Evolutionary conservation across 2,113 vertebrate species (phyloP), one percentile per base, ranked within the genome.

Genomic region (Ramphastos sulfuratus): DNA sequence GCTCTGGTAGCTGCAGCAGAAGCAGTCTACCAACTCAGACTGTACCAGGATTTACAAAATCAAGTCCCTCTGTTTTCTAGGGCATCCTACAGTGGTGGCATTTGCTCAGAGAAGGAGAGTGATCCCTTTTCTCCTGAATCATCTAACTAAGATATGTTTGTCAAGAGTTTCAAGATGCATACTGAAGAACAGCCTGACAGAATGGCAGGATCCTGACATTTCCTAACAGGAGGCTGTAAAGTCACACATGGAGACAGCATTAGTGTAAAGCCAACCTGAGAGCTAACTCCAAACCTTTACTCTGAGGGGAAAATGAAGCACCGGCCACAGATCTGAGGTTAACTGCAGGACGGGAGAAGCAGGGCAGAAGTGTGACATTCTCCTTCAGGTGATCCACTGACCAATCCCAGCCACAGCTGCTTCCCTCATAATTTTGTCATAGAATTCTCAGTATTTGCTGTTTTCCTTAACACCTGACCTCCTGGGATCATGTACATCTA

Each of bases 1-100:
- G 76, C 48, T 64, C 28, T 0, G 0, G 18, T 39, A 90, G n/a
- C 37, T 5, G 5, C 65, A 89, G 8, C 3, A 10, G 58, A 80
- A 69, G 30, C 17, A 64, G 12, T 5, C 13, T 54, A 60, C 54
- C 21, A 64, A 35, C 52, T 70, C 44, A 65, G 56, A 48, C 12
- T 84, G 18, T 35, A 35, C 4, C 52, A 58, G 27, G n/a, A 71
- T 66, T 76, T 44, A 66, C 8, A 7, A 69, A 64, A 8, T 18
- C 4, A 66, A 78, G 17, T 50, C 23, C 12, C 10, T 88, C 52
- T 52, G 7, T 48, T 83, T 86, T 39, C 65, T 30, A 42, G 7
- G 21, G 21, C 23, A 35, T 56, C 54, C 61, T 37, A 60, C 4
- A 83, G 37, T 0, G 1, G 12, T 24, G 10, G 33, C 7, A 50